Evolutionary conservation across 2,797 vertebrate species (phyloP).

Genomic region (Gymnopithys bicolor): DNA sequence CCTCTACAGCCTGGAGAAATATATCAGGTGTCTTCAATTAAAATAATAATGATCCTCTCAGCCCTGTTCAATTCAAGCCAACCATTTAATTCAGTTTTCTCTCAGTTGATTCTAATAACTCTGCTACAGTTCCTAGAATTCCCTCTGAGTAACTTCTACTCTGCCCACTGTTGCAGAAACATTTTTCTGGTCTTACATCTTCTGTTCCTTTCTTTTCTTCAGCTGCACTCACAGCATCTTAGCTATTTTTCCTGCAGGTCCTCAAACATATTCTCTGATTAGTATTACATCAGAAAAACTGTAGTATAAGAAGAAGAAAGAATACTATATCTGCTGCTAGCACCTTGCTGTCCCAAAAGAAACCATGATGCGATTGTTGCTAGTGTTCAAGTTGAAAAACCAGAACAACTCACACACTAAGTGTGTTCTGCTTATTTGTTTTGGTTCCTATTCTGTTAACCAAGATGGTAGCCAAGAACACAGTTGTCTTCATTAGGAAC

Average conservation of each 20-base stretch:
- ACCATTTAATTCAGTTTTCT: constrained; percentile 33
- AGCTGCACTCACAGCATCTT: not conserved
- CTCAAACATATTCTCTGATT: not conserved
- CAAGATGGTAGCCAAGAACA: not conserved
- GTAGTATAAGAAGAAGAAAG: not conserved
- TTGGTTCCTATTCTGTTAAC: not conserved
- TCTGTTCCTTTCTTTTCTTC: not conserved
- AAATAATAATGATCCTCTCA: constrained; percentile 19
- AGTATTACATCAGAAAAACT: not conserved
- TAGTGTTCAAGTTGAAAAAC: not conserved
- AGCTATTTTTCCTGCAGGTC: not conserved
- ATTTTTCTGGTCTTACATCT: not conserved
- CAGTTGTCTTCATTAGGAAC: not conserved
- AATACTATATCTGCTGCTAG: not conserved
- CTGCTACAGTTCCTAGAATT: not conserved
- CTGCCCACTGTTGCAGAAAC: not conserved
- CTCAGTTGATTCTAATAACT: not conserved
- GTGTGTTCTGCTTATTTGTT: not conserved
- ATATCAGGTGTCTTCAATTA: constrained; percentile 49
- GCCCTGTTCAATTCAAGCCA: not conserved
- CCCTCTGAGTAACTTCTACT: not conserved
- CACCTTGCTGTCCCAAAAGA: not conserved
- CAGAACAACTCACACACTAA: not conserved
- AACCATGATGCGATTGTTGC: not conserved
- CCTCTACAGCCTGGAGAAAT: not conserved